Evolutionary conservation across 2,113 vertebrate species (phyloP).

Genomic region (Anas platyrhynchos): DNA sequence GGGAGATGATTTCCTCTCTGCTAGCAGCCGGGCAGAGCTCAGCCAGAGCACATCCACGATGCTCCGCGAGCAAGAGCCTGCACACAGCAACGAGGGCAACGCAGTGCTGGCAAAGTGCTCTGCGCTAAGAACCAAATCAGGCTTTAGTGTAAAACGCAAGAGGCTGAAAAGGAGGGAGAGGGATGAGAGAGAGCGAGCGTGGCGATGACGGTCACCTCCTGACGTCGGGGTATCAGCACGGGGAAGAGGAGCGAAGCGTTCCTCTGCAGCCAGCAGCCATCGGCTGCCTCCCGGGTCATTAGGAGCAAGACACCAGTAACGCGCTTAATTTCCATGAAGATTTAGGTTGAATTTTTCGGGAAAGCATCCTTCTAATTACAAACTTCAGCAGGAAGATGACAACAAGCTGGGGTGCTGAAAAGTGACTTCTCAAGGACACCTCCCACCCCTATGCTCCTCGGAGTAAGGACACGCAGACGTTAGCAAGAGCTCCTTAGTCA

Average conservation of each 20-base stretch:
- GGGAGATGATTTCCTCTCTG: not conserved
- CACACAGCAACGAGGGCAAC: not conserved
- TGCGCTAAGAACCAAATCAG: not conserved
- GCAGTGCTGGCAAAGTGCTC: not conserved
- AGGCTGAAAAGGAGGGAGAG: not conserved
- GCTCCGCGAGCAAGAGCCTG: rapidly evolving
- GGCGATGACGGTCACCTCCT: rapidly evolving
- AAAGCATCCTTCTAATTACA: not conserved
- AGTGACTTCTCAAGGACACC: not conserved
- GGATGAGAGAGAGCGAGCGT: not conserved
- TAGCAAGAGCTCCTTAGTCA: not conserved
- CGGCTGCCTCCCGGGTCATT: not conserved
- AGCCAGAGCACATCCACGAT: not conserved
- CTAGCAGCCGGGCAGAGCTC: not conserved
- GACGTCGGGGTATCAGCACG: not conserved
- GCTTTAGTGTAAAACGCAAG: not conserved
- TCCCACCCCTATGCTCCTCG: not conserved
- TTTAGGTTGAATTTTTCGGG: not conserved
- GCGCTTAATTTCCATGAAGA: rapidly evolving
- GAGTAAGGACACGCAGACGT: not conserved
- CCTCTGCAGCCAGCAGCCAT: not conserved
- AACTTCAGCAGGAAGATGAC: not conserved
- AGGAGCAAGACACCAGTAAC: not conserved
- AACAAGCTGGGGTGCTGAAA: not conserved
- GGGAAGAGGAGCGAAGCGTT: not conserved